Conservation (phyloP, 2,797 vertebrate species). For the Cirrhinus molitorella region DNA sequence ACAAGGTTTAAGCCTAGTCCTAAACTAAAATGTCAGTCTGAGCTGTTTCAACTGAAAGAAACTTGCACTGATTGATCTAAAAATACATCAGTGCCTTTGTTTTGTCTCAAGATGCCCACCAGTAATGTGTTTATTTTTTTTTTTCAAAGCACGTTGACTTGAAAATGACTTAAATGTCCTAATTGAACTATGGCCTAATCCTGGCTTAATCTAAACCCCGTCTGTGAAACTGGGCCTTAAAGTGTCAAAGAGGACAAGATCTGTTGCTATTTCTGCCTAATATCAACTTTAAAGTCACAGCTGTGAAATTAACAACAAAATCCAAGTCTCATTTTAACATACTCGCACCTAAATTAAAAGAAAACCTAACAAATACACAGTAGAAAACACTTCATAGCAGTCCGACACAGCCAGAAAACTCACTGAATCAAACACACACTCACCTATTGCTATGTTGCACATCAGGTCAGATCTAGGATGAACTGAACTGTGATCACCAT, state of each 20-base stretch:
- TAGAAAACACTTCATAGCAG: background rate
- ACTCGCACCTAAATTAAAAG: background rate
- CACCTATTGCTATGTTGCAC: background rate
- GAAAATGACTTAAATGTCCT: too few species aligned
- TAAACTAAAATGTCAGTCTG: too few species aligned
- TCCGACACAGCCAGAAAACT: background rate
- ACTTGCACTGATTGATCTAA: too few species aligned
- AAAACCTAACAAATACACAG: background rate
- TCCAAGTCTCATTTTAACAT: background rate
- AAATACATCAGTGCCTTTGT: too few species aligned
- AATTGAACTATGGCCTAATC: too few species aligned
- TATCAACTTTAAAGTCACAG: background rate
- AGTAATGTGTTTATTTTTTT: too few species aligned
- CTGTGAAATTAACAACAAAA: background rate
- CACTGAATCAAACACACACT: background rate
- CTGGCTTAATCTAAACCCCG: too few species aligned
- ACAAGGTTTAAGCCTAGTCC: too few species aligned
- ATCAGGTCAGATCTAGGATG: background rate
- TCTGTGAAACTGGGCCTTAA: too few species aligned
- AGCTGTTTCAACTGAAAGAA: too few species aligned
- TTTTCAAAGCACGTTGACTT: too few species aligned
- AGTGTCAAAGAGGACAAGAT: background rate
- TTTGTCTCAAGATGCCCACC: too few species aligned
- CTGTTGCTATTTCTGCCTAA: background rate
- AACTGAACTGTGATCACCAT: background rate